These are phyloP conservation scores for Gryon sp. DNA, from an alignment of 1,140 invertebrate species.

Conservation along the genomic window DNA sequence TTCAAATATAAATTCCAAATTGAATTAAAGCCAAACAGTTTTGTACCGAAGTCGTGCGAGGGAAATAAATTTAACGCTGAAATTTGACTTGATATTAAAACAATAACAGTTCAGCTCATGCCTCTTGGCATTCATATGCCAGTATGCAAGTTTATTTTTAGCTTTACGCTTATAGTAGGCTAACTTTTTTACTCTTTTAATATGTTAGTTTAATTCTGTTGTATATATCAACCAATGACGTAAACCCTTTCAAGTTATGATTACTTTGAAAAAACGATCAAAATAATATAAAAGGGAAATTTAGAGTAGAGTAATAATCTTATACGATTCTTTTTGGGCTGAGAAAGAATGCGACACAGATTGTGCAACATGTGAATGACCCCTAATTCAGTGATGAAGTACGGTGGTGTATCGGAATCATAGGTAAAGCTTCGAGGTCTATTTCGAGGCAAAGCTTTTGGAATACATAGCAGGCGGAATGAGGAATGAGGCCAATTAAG, in stretches of 20 bases:
- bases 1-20: slow-evolving; percentile 21
- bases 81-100: slow-evolving; percentile 5
- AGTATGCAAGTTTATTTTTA: too few relatives aligned
- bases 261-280: too few relatives aligned
- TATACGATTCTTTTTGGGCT: too few relatives aligned
- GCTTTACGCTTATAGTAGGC: too few relatives aligned
- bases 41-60: slow-evolving; percentile 19
- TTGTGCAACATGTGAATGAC: slow-evolving; percentile 44
- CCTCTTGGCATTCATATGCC: slow-evolving; percentile 2
- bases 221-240: too few relatives aligned
- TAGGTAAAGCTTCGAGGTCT: slow-evolving; percentile 60
- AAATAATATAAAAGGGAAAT: too few relatives aligned
- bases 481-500: slow-evolving; percentile 78
- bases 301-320: too few relatives aligned
- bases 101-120: slow-evolving; percentile 9
- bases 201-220: too few relatives aligned
- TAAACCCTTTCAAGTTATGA: too few relatives aligned
- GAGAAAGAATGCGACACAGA: neutral
- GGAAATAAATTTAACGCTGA: slow-evolving; percentile 23
- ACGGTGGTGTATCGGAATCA: slow-evolving; percentile 40
- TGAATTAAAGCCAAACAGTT: slow-evolving; percentile 26
- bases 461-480: slow-evolving; percentile 62
- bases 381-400: slow-evolving; percentile 37
- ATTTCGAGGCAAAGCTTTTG: slow-evolving; percentile 67
- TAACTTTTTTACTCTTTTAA: too few relatives aligned